Base-by-base conservation (phyloP, 2,113 vertebrate species). In the Protobothrops flavoviridis region DNA sequence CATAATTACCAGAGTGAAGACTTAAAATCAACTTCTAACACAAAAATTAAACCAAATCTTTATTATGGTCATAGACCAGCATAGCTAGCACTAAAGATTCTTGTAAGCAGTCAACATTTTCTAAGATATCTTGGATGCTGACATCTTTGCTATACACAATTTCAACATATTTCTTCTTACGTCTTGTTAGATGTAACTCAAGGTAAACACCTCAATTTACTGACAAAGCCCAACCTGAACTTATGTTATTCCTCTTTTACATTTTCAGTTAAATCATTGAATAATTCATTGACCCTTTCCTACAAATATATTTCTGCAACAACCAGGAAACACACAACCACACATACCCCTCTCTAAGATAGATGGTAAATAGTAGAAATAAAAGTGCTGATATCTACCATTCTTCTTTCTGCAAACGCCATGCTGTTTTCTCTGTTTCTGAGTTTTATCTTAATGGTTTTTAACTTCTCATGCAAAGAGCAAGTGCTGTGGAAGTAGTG, bases 341-440 rank as follows among this genome's bases (percentile, higher is more conserved):
- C n/a, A 33, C 11, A 17, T 39, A 3, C 5, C 33, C 33, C 21
- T 56, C n/a, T 93, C 11, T 43, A 33, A 85, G 93, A 88, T 5
- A 69, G 64, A n/a, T 69, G 1, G 12, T n/a, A 88, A 95, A 6
- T 29, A 91, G 23, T 93, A 29, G 88, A 55, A 59, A 50, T 61
- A 96, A 88, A 91, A 95, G 50, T 11, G 94, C 95, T 95, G 89
- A 93, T 93, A 92, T 93, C 93, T 69, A 94, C 69, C 43, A 59
- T 86, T 86, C 57, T 86, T n/a, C 93, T 94, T 90, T 56, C 43
- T 29, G 93, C 33, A 91, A 33, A 50, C 95, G 93, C 96, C 52
- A 23, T 92, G 39, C 24, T 90, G 33, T 43, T 96, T 93, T 93
- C 64, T 85, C 55, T 93, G 59, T 95, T 93, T 93, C 64, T 85